These are phyloP conservation scores for Enteromius trimaculatus DNA, from an alignment of 2,797 vertebrate genomes.

Conservation along the genomic window DNA sequence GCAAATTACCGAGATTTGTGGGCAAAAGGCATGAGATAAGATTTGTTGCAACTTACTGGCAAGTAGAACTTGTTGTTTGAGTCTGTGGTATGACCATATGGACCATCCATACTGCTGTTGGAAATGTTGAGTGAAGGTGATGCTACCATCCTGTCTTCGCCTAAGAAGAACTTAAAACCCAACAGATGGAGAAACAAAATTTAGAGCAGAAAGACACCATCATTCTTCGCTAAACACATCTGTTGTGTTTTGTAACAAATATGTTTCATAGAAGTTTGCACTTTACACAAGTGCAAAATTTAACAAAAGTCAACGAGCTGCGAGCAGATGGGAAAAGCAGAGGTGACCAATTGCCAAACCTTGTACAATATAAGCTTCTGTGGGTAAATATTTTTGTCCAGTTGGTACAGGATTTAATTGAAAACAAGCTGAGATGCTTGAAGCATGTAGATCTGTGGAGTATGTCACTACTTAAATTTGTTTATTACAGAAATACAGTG, in stretches of 20 bases:
- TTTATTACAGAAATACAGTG: background rate
- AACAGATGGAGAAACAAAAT: conserved; percentile 26
- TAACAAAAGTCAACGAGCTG: background rate
- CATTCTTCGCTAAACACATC: conserved; percentile 5
- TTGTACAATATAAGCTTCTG: background rate
- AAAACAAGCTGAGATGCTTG: background rate
- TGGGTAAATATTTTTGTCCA: background rate
- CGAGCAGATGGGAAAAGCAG: conserved; percentile 27
- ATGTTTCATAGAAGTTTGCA: background rate
- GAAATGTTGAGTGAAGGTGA: conserved; percentile 79
- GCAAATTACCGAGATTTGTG: background rate
- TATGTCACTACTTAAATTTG: background rate
- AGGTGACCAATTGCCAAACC: background rate
- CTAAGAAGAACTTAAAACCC: conserved; percentile 87
- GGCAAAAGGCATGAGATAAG: background rate
- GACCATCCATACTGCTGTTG: conserved; percentile 77
- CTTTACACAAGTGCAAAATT: background rate
- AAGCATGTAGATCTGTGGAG: background rate
- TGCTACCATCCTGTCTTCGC: conserved; percentile 73
- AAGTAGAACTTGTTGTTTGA: conserved; percentile 88
- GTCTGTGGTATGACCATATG: conserved; percentile 68
- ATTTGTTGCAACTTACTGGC: conserved; percentile 82
- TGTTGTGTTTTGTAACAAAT: conserved; percentile 27
- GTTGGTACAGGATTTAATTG: background rate
- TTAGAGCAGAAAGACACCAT: conserved; percentile 24